Evolutionary conservation across 35 echinoderm and acorn worm genomes (phyloP), one percentile per base, ranked within the genome.

Genomic region (Apostichopus parvimensis): DNA sequence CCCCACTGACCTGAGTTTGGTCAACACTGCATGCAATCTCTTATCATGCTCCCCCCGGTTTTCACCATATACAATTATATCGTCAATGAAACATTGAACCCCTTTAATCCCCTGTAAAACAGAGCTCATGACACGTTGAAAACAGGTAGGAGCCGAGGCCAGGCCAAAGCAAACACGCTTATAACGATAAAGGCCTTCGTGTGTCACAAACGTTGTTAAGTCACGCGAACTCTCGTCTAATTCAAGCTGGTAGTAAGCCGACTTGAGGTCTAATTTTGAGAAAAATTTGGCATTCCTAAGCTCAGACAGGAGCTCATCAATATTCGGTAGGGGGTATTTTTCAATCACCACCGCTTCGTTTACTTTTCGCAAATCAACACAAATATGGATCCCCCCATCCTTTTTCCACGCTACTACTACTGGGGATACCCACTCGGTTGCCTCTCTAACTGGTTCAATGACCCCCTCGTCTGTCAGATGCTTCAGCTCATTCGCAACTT

Each of bases 41-140:
- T 24, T 10, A 83, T 93, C 88, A 77, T 94, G 89, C 90, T 92
- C 5, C 20, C 58, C 75, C 73, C 73, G 73, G 78, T 76, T 86
- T 80, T 80, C 12, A 34, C 93, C 95, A 77, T 92, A 83, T 13
- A 94, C 86, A 54, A 94, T 89, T 18, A 94, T 86, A 61, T 96
- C 95, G 82, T 96, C 95, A 45, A 95, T 77, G 73, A 82, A 91
- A 91, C 88, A 93, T 53, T 80, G 83, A 53, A 94, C 90, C 1
- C 90, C 95, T 57, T 75, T n/a, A 15, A 94, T 22, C 9, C 83
- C 90, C 10, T 52, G 76, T 34, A 92, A 78, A 15, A 93, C 79
- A 17, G 71, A 87, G 56, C 83, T 93, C 92, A 96, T 94, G 1
- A 87, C 54, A 59, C 90, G 77, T 57, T 93, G 92, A 80, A 95